phyloP scores from a whole-genome alignment of 1,140 invertebrate species.

The Lasaia peninsularis region DNA sequence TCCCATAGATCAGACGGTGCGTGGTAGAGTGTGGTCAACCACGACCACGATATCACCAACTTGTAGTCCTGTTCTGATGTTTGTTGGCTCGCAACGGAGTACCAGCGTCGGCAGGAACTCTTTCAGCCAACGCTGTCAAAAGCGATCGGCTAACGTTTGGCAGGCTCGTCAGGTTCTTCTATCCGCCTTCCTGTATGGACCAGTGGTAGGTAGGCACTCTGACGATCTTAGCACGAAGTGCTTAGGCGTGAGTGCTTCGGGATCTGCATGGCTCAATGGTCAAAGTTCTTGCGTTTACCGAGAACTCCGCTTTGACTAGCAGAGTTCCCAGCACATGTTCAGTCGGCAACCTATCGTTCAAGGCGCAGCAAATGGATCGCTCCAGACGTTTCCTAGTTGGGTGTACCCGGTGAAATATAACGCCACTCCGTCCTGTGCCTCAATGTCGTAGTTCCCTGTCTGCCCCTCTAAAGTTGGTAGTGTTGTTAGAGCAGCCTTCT shows the following conservation, averaged over 20 bases:
- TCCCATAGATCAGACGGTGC: too few relatives aligned
- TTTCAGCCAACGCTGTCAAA: constrained; percentile 5
- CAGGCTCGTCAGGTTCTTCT: not conserved
- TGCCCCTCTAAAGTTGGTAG: too few relatives aligned
- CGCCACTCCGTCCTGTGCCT: too few relatives aligned
- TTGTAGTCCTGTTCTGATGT: not conserved
- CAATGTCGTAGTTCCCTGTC: too few relatives aligned
- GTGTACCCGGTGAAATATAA: too few relatives aligned
- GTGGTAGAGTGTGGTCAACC: too few relatives aligned
- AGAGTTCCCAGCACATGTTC: not conserved
- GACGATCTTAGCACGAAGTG: constrained; percentile 21
- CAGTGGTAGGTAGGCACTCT: constrained; percentile 2
- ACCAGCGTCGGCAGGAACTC: constrained; percentile 13
- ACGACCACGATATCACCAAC: not conserved
- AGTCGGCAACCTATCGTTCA: constrained; percentile 24
- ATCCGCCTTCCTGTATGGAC: not conserved
- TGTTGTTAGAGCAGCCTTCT: too few relatives aligned
- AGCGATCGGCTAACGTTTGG: constrained; percentile 5
- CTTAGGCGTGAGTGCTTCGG: constrained; percentile 20
- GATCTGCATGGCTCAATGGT: constrained; percentile 34
- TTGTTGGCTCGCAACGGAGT: not conserved
- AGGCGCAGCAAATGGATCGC: too few relatives aligned
- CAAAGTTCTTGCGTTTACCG: constrained; percentile 21
- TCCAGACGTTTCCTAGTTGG: too few relatives aligned
- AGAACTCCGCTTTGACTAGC: not conserved